Base-by-base conservation (phyloP, 2,888 invertebrate genomes). In the Oscheius sp. region DNA sequence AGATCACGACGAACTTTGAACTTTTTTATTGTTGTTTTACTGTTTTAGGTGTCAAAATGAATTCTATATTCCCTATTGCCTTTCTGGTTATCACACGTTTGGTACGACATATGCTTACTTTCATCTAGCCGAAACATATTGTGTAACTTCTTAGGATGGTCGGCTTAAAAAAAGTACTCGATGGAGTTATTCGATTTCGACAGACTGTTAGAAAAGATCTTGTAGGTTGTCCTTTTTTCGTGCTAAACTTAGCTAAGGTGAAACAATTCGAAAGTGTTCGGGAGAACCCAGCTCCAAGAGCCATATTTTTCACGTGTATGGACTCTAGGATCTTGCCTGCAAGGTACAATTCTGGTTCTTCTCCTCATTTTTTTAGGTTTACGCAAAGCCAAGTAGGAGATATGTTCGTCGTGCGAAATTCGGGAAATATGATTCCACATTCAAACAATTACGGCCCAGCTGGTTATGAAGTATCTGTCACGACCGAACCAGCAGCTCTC, bases 251-350 rank as follows among this genome's bases (percentile, higher is more conserved):
- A 21, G 21, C 21, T 21, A 47, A 80, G 80, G 88, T 96, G 48
- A 93, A 95, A 91, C 95, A 96, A 90, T 96, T 96, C 91, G 92
- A 94, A 90, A 92, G 93, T 92, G 95, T 96, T 83, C 92, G 93
- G 90, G 94, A 96, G 91, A 93, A 95, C 91, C 96, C 96, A 33
- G 91, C 97, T 95, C 97, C 97, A 29, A 95, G 95, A 92, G 96
- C 96, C 80, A 94, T 97, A 78, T 95, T 97, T 91, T 96, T 97
- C 91, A 95, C 96, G 58, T 98, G 97, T 90, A 96, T 98, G 94
- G 97, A 98, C 92, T 95, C 95, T 90, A 92, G 98, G 91, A 95
- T 98, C 94, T 93, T 96, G 86, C 96, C 97, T 35, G 95, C 96
- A 76, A 92, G 95, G 90, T 96, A 32, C 11, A 10, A 3, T 42